Evolutionary conservation across 1,140 invertebrate genomes (phyloP).

Genomic region (Brachionus paranguensis): DNA sequence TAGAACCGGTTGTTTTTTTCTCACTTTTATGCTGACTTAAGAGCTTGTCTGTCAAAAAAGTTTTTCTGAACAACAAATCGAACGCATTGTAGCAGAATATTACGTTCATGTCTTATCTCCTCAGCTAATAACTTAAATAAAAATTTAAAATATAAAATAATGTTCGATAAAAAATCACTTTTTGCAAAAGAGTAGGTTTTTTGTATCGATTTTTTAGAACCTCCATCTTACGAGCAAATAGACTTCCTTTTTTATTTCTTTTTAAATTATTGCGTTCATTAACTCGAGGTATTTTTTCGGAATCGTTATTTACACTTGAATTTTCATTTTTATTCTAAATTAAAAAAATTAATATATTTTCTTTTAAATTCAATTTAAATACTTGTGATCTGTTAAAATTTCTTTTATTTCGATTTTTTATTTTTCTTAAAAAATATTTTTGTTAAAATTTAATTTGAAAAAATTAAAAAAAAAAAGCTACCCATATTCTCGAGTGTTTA

Average conservation of each 20-base stretch:
- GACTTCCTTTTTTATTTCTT: slow-evolving; percentile 30
- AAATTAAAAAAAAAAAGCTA: slow-evolving; percentile 34
- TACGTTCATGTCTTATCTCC: slow-evolving; percentile 54
- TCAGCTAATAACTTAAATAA: slow-evolving; percentile 49
- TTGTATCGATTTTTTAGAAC: slow-evolving; percentile 36
- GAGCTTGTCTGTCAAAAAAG: slow-evolving; percentile 45
- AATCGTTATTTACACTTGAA: neutral
- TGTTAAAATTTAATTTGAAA: neutral
- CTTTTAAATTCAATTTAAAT: neutral
- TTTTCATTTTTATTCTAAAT: neutral
- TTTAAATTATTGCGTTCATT: slow-evolving; percentile 1
- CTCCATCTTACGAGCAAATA: slow-evolving; percentile 11
- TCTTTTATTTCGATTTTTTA: neutral
- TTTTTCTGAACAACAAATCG: slow-evolving; percentile 51
- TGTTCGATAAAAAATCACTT: neutral
- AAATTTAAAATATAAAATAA: neutral
- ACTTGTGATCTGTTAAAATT: neutral
- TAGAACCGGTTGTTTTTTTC: neutral
- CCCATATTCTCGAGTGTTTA: slow-evolving; percentile 50
- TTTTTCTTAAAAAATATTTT: slow-evolving; percentile 14
- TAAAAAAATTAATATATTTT: neutral
- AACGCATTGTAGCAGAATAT: slow-evolving; percentile 53
- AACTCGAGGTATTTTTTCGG: neutral
- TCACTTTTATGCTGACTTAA: neutral
- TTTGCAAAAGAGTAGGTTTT: slow-evolving; percentile 32